Evolutionary conservation across 2,888 invertebrate genomes (phyloP).

Genomic region (Andrena marginata): DNA sequence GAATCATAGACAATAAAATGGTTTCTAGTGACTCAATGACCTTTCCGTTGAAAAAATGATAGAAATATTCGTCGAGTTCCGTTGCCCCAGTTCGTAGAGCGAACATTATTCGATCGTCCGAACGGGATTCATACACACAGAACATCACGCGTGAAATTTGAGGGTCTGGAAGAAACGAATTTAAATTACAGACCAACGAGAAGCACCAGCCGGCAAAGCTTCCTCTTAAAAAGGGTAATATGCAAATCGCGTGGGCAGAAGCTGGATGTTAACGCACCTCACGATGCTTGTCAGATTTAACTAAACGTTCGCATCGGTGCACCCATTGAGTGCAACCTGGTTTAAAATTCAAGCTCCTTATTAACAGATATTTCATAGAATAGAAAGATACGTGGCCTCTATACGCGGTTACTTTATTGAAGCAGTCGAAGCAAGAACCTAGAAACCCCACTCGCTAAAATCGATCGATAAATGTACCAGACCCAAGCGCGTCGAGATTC

Average conservation of each 20-base stretch:
- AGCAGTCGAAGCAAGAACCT: background rate
- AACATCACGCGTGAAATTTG: constrained; percentile 17
- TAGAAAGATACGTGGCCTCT: background rate
- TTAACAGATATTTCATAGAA: background rate
- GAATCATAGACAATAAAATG: constrained; percentile 24
- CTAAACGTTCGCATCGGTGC: constrained; percentile 30
- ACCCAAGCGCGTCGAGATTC: background rate
- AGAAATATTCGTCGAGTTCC: too few relatives aligned
- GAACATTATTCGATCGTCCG: too few relatives aligned
- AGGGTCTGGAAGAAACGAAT: constrained; percentile 14
- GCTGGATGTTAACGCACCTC: constrained; percentile 22
- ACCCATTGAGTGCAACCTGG: constrained; percentile 19
- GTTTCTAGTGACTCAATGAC: background rate
- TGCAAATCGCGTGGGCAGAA: constrained; percentile 34
- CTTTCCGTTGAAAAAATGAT: background rate
- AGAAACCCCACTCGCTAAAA: background rate
- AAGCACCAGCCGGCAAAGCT: constrained; percentile 1
- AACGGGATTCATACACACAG: background rate
- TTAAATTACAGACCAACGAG: constrained; percentile 6
- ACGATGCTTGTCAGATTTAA: constrained; percentile 22
- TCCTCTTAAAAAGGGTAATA: constrained; percentile 27
- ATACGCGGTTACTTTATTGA: background rate
- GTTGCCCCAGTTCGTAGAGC: too few relatives aligned
- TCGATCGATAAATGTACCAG: background rate
- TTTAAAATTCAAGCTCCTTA: constrained; percentile 49